A percentile compares a stretch with the other conserved stretches of the same genome.
These are phyloP conservation scores for Tragelaphus strepsiceros DNA, from an alignment of 2,113 vertebrate genomes.

Conservation along the genomic window DNA sequence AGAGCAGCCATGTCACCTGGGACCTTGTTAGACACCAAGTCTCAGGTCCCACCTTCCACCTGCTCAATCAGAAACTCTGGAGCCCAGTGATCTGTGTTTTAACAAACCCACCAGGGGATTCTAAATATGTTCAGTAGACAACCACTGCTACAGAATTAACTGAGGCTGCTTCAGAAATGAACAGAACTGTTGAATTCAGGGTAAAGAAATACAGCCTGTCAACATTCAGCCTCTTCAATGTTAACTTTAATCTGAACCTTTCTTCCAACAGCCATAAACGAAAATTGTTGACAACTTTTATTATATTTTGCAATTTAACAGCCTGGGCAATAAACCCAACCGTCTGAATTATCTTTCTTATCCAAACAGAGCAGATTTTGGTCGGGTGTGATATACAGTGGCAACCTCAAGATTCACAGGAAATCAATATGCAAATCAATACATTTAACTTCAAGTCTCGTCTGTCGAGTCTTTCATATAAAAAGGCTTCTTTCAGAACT, in stretches of 20 bases:
- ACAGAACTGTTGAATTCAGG: not conserved
- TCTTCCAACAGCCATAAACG: constrained; percentile 20
- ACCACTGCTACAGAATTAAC: not conserved
- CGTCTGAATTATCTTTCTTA: constrained; percentile 55
- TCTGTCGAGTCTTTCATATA: constrained; percentile 54
- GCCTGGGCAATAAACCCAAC: constrained; percentile 50
- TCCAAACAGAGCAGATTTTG: constrained; percentile 52
- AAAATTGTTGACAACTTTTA: constrained; percentile 50
- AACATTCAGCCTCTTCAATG: not conserved
- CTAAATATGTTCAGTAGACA: not conserved
- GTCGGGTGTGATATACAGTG: constrained; percentile 24
- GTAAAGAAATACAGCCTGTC: constrained; percentile 2
- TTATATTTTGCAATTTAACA: constrained; percentile 56
- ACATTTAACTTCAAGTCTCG: constrained; percentile 57
- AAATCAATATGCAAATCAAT: constrained; percentile 74
- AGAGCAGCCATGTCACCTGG: not conserved
- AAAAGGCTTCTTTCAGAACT: constrained; percentile 63
- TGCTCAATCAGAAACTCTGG: not conserved
- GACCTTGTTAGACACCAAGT: not conserved
- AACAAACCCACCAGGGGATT: not conserved
- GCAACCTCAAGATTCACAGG: constrained; percentile 47
- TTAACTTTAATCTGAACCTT: constrained; percentile 35
- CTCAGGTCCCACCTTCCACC: not conserved
- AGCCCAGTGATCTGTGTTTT: not conserved
- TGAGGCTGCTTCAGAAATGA: not conserved